Evolutionary conservation across 2,888 invertebrate species (phyloP), one percentile per base, ranked within the genome.

Genomic region (Philhelius pedissequus): DNA sequence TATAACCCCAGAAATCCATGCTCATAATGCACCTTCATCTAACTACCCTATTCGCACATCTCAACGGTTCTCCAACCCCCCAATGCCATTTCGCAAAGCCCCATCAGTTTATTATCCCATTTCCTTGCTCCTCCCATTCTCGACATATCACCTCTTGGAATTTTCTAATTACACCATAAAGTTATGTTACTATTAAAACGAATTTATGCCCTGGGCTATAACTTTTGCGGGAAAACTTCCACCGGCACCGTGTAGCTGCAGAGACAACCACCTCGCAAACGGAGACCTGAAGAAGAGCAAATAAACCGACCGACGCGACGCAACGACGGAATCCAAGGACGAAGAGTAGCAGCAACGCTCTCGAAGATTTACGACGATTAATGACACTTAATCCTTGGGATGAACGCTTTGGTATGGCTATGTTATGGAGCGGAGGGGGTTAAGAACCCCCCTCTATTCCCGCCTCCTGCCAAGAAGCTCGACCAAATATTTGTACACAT

Each of bases 121-220:
- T 58, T 69, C 64, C 56, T n/a, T 32, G 11, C 45, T 52, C 25
- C 30, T 48, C 52, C 27, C 69, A 64, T 64, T 48, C 64, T 35
- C 68, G 38, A 62, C 73, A 68, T 80, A 84, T 84, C 84, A 84
- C 84, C 84, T 84, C 86, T 86, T 76, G 86, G 81, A 86, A 86
- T 86, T 86, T 86, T 86, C 86, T 86, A 86, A 86, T 86, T 86
- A 86, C 86, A 81, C 86, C 81, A 81, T 86, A 86, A 86, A 86
- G 81, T 86, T 86, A 86, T 86, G 86, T 86, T 86, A 86, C 86
- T 86, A 86, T 86, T 86, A 86, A 86, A 86, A 86, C 86, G 86
- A 81, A 86, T 86, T 86, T 86, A 86, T 86, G 81, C 86, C 76
- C 80, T 48, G 62, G 81, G 86, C 86, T 75, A 86, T 86, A 86